phyloP scores from a whole-genome alignment of 2,888 invertebrate species.

The Trichogramma evanescens region DNA sequence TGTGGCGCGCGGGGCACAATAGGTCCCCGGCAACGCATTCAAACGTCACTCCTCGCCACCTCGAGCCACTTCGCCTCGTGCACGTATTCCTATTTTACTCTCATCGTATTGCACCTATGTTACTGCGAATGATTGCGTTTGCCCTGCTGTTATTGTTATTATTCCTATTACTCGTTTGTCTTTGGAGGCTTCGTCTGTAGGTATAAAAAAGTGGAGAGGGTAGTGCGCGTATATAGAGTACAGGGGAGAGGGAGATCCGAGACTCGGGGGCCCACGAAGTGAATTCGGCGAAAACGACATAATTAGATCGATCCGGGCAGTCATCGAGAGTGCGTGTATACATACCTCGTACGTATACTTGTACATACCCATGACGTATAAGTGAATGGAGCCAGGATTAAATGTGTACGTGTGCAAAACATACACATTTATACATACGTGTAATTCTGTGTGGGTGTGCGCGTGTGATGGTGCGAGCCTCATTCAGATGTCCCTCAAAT shows the following conservation, averaged over 20 bases:
- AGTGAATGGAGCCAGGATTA: too few relatives aligned
- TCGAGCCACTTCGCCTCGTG: conserved; percentile 33
- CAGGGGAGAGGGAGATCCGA: neutral
- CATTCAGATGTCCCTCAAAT: conserved; percentile 13
- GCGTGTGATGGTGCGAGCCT: neutral
- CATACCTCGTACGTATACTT: too few relatives aligned
- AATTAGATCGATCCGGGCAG: conserved; percentile 22
- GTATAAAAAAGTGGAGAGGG: neutral
- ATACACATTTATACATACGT: neutral
- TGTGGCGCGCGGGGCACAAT: conserved; percentile 28
- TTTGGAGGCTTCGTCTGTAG: too few relatives aligned
- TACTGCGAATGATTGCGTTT: too few relatives aligned
- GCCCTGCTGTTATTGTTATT: too few relatives aligned
- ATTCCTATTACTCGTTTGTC: too few relatives aligned
- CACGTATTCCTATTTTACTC: conserved; percentile 3
- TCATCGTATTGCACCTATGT: too few relatives aligned
- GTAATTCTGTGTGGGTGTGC: neutral
- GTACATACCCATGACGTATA: too few relatives aligned
- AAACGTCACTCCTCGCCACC: conserved; percentile 47
- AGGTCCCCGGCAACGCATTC: conserved; percentile 40
- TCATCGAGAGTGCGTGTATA: neutral
- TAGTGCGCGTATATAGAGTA: neutral
- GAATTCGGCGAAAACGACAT: conserved; percentile 19
- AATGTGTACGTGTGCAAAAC: too few relatives aligned
- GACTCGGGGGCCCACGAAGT: conserved; percentile 16